Evolutionary conservation across 2,888 invertebrate species (phyloP), one percentile per base, ranked within the genome.

Genomic region (Melanchra persicariae): DNA sequence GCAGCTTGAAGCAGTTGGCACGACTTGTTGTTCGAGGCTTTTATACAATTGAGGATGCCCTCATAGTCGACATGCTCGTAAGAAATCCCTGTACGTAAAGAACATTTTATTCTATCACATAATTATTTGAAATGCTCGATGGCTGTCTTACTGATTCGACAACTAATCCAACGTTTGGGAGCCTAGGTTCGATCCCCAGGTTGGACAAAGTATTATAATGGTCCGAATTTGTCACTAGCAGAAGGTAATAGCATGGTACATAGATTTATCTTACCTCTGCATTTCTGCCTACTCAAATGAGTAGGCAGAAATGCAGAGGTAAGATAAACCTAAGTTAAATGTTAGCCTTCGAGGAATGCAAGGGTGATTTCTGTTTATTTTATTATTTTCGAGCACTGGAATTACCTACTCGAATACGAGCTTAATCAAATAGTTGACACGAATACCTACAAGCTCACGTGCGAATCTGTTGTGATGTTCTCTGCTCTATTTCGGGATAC

Each of bases 51-150:
- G 99, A 99, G 94, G 99, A 99, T 96, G 98, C 98, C 0, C 96
- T 99, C 37, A 98, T 99, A 68, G 98, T 99, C 62, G 99, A 99
- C 92, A 98, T 99, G 98, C 96, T 99, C 57, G 99, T 99, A 59
- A 96, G 99, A 88, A 99, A 99, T 96, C 99, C 99, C 34, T 99
- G 99, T 97, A 96, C 95, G 97, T 96, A 67, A 45, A 43, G 6
- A 51, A 9, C 15, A 26, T 43, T 64, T 49, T n/a, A 51, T 45
- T 30, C 24, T 12, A 26, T 34, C 12, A n/a, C 4, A 19, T 15
- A 26, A 8, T 8, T 34, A 34, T 19, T 70, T 9, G 43, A 43
- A 24, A 22, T 30, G 3, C 5, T 15, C 12, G 12, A 24, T 22
- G 51, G 30, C 24, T 49, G 7, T 49, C 26, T 52, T 17, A 1